A percentile compares a stretch with the other conserved stretches of the same genome.
Conservation (phyloP, 2,888 invertebrate genomes). For the Ochropleura leucogaster region DNA sequence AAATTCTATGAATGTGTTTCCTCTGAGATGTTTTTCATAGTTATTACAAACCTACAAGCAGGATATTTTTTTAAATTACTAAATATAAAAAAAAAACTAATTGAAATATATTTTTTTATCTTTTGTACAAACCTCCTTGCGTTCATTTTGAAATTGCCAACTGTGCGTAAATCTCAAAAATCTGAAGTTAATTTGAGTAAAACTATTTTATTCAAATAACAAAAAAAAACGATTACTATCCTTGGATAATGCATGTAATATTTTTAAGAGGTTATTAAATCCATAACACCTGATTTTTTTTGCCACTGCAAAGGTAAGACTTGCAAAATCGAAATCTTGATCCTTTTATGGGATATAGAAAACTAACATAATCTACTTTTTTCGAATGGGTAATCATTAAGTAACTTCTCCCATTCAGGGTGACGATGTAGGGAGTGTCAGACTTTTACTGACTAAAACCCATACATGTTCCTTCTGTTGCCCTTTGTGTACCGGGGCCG, state of each 20-base stretch:
- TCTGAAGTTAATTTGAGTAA: constrained; percentile 58
- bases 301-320: background rate
- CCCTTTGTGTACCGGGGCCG: no score
- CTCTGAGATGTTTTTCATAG: constrained; percentile 95
- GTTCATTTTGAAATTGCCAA: constrained; percentile 3
- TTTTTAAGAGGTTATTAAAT: background rate
- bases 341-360: background rate
- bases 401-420: no score
- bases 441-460: no score
- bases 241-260: background rate
- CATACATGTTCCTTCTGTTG: no score
- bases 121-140: constrained; percentile 37
- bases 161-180: constrained; percentile 25
- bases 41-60: constrained; percentile 93
- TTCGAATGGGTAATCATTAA: no score
- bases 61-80: background rate
- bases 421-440: no score
- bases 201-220: constrained; percentile 8
- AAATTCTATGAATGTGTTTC: constrained; percentile 97
- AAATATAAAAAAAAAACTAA: no score
- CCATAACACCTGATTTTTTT: background rate
- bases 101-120: background rate
- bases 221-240: background rate
- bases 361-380: background rate
- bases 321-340: background rate